These are phyloP conservation scores for Pagrus major DNA, from an alignment of 2,113 vertebrate genomes.

Conservation along the genomic window DNA sequence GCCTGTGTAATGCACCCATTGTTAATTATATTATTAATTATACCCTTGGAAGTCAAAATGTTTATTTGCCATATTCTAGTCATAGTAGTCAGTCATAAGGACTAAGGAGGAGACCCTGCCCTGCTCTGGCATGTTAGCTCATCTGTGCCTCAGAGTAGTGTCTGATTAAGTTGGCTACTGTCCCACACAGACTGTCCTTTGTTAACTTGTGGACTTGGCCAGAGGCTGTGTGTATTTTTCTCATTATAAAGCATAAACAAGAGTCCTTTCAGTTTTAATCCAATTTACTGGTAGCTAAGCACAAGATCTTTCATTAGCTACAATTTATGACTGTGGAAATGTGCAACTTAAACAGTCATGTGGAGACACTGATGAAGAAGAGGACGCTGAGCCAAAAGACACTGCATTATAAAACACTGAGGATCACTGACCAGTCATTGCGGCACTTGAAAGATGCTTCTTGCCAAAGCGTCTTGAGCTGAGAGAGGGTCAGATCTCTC, in stretches of 20 bases:
- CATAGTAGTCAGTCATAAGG: background rate
- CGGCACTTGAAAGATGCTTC: constrained; percentile 86
- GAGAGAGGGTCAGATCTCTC: constrained; percentile 77
- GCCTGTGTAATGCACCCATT: no score
- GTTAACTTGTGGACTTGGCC: constrained; percentile 13
- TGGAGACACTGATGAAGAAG: background rate
- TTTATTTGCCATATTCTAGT: constrained; percentile 2
- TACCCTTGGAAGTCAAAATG: constrained; percentile 9
- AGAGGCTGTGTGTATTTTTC: constrained; percentile 36
- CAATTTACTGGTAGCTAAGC: constrained; percentile 2
- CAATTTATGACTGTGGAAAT: background rate
- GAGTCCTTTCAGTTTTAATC: constrained; percentile 3
- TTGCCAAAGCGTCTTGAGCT: constrained; percentile 84
- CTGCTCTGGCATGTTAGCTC: constrained; percentile 5
- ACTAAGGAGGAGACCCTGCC: background rate
- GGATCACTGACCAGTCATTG: constrained; percentile 85
- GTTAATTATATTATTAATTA: background rate
- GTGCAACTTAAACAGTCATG: background rate
- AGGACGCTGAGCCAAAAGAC: background rate
- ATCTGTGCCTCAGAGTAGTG: constrained; percentile 33
- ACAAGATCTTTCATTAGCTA: background rate
- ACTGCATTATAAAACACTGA: background rate
- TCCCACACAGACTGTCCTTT: constrained; percentile 47
- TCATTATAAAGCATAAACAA: constrained; percentile 11
- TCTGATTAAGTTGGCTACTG: constrained; percentile 21